Conservation (phyloP, 1,140 invertebrate species). For the Copidosoma floridanum region DNA sequence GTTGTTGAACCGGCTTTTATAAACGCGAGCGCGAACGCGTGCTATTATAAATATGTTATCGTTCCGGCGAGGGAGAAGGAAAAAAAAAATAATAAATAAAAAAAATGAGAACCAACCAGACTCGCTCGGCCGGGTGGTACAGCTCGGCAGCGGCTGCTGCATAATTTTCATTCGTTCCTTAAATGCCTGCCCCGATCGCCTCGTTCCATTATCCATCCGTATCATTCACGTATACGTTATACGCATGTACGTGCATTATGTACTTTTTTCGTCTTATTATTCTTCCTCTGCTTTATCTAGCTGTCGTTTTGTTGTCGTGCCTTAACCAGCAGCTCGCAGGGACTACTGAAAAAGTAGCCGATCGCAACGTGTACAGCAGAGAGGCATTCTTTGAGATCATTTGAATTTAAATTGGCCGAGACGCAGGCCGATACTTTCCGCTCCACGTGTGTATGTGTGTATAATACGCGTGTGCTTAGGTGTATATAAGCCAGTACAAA, state of each 20-base stretch:
- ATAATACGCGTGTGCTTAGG: too few relatives aligned
- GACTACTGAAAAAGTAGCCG: slow-evolving; percentile 21
- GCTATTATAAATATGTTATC: slow-evolving; percentile 24
- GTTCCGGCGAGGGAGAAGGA: not conserved
- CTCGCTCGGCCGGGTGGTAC: slow-evolving; percentile 4
- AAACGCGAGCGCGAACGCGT: not conserved
- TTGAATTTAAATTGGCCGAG: slow-evolving; percentile 25
- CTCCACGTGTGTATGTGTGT: too few relatives aligned
- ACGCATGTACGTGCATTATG: not conserved
- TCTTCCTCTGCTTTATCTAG: not conserved
- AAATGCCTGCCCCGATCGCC: slow-evolving; percentile 25
- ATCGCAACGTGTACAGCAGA: not conserved
- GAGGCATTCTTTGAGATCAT: slow-evolving; percentile 17
- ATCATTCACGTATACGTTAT: slow-evolving; percentile 16
- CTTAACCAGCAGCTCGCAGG: not conserved
- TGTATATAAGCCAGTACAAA: too few relatives aligned
- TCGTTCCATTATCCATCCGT: slow-evolving; percentile 25
- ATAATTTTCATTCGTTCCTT: slow-evolving; percentile 27
- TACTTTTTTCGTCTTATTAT: not conserved
- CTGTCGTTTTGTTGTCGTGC: too few relatives aligned
- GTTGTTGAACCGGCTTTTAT: slow-evolving; percentile 21
- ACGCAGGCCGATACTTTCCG: not conserved
- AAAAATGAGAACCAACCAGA: slow-evolving; percentile 9
- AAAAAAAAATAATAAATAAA: not conserved
- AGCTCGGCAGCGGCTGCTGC: slow-evolving; percentile 1